Percentiles rank a stretch among this genome's conserved stretches.
Evolutionary conservation across 2,888 invertebrate species (phyloP).

Genomic region (Chymomyza procnemis): DNA sequence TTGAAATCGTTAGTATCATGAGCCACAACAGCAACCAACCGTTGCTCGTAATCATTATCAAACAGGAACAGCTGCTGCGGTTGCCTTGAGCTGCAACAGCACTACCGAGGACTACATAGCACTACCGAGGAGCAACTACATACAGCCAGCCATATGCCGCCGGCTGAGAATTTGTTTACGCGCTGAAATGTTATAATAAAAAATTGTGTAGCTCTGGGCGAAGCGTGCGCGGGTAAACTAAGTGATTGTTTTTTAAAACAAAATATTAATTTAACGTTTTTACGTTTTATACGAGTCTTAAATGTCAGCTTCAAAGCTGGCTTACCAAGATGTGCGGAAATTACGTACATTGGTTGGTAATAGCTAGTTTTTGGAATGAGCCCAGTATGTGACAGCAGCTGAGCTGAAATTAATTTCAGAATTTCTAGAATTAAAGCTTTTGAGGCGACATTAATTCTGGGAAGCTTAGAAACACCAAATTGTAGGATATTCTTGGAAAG

Average conservation of each 20-base stretch:
- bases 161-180: slow-evolving; percentile 56
- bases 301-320: background rate
- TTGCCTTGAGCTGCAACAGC: background rate
- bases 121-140: background rate
- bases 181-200: slow-evolving; percentile 26
- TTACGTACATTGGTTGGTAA: too few relatives aligned
- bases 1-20: background rate
- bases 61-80: background rate
- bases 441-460: too few relatives aligned
- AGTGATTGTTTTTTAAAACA: background rate
- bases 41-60: slow-evolving; percentile 1
- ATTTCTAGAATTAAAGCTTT: too few relatives aligned
- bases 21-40: background rate
- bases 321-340: background rate
- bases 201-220: slow-evolving; percentile 8
- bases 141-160: slow-evolving; percentile 39
- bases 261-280: slow-evolving; percentile 28
- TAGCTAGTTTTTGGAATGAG: too few relatives aligned
- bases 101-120: background rate
- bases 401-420: too few relatives aligned
- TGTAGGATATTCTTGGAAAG: too few relatives aligned
- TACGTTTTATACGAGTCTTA: slow-evolving; percentile 16
- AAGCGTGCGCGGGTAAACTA: background rate
- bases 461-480: too few relatives aligned
- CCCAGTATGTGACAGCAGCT: too few relatives aligned